phyloP scores from a whole-genome alignment of 2,888 invertebrate genomes.

The Oasisia sp. region DNA sequence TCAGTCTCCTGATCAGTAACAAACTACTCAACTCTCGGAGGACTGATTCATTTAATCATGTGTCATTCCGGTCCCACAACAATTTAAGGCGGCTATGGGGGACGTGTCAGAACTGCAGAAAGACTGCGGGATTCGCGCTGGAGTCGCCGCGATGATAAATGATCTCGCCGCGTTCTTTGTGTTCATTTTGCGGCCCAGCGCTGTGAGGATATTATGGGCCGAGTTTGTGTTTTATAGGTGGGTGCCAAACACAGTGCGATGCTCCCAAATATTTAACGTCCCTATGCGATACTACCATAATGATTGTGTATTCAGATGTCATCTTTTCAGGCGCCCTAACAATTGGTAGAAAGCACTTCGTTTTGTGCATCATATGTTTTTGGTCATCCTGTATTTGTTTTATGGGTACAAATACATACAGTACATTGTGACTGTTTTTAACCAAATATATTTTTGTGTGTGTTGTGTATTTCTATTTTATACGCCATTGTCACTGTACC shows the following conservation, averaged over 20 bases:
- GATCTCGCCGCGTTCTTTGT: not conserved
- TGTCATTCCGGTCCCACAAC: not conserved
- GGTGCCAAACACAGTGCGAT: not conserved
- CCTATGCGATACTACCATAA: too few species aligned
- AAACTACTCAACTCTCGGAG: not conserved
- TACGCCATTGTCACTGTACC: too few species aligned
- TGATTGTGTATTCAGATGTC: too few species aligned
- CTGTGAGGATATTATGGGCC: not conserved
- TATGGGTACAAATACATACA: too few species aligned
- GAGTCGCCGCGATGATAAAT: not conserved
- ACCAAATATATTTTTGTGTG: too few species aligned
- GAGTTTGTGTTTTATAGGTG: not conserved
- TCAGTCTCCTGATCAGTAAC: constrained; percentile 9
- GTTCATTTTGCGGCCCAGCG: not conserved
- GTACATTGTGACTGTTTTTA: too few species aligned
- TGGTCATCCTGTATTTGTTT: too few species aligned
- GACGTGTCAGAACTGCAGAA: not conserved
- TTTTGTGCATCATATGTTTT: too few species aligned
- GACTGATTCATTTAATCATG: constrained; percentile 12
- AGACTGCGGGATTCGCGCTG: not conserved
- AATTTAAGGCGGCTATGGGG: not conserved
- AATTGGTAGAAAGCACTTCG: too few species aligned
- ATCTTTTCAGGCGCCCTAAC: too few species aligned
- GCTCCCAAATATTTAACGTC: too few species aligned
- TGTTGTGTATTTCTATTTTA: too few species aligned